A percentile compares a stretch with the other conserved stretches of the same genome.
Conservation (phyloP, 2,797 vertebrate genomes). For the Diplodus sargus region DNA sequence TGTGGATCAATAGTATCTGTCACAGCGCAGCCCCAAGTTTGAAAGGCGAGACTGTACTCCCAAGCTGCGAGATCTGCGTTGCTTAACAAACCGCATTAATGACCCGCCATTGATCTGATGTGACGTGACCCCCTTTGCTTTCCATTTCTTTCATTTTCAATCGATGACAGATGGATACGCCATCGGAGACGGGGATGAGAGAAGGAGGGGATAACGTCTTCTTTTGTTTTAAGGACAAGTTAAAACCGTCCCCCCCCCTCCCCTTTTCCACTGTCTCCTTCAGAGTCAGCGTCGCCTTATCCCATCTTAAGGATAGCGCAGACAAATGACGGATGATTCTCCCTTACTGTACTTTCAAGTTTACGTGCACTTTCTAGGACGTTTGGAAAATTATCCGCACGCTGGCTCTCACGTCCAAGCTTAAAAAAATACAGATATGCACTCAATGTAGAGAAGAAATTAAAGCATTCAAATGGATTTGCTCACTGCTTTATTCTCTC, state of each 20-base stretch:
- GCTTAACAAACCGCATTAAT: conserved; percentile 88
- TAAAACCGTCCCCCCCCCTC: conserved; percentile 76
- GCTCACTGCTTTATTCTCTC: conserved; percentile 29
- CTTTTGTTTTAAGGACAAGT: conserved; percentile 88
- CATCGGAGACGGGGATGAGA: conserved; percentile 81
- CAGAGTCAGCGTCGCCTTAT: conserved; percentile 68
- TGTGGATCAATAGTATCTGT: conserved; percentile 85
- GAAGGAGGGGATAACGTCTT: conserved; percentile 83
- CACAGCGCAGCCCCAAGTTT: conserved; percentile 80
- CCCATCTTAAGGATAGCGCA: conserved; percentile 67
- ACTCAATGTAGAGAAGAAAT: conserved; percentile 15
- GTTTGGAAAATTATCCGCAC: conserved; percentile 34
- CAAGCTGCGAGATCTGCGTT: conserved; percentile 83
- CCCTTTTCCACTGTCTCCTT: conserved; percentile 58
- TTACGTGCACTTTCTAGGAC: conserved; percentile 51
- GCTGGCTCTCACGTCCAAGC: conserved; percentile 8
- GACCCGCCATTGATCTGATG: conserved; percentile 84
- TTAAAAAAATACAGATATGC: conserved; percentile 13
- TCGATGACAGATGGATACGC: conserved; percentile 84
- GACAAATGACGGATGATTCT: conserved; percentile 71
- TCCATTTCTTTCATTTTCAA: conserved; percentile 87
- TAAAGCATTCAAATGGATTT: conserved; percentile 40
- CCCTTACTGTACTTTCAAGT: conserved; percentile 74
- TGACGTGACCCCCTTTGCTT: conserved; percentile 78
- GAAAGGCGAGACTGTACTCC: conserved; percentile 84